phyloP scores from a whole-genome alignment of 2,113 vertebrate species.

The Petroica traversi region DNA sequence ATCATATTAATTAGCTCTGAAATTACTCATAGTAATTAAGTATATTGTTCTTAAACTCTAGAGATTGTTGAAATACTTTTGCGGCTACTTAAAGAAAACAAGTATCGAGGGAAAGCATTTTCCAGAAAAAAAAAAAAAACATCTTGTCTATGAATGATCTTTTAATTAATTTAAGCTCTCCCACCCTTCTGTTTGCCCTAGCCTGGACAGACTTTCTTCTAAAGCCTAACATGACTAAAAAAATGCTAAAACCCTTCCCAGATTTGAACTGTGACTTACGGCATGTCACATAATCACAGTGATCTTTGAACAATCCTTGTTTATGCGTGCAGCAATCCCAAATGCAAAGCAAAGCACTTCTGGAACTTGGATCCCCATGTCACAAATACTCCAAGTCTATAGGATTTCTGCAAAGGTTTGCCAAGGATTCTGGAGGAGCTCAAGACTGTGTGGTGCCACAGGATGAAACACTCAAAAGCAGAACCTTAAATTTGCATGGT shows the following conservation, averaged over 20 bases:
- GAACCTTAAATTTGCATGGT: not conserved
- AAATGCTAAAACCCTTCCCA: not conserved
- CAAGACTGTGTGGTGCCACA: not conserved
- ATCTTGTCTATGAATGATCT: not conserved
- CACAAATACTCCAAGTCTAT: not conserved
- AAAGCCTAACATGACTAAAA: not conserved
- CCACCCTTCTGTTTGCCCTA: not conserved
- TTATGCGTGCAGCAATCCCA: not conserved
- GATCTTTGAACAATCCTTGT: not conserved
- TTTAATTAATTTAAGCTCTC: not conserved
- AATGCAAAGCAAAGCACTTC: not conserved
- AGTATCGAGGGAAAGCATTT: conserved; percentile 40
- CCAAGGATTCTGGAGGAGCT: not conserved
- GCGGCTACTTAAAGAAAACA: conserved; percentile 60
- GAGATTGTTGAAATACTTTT: conserved; percentile 73
- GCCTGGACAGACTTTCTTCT: not conserved
- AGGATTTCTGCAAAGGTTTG: not conserved
- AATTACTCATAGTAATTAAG: conserved; percentile 78
- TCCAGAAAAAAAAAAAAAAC: not conserved
- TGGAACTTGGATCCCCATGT: not conserved
- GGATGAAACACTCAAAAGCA: not conserved
- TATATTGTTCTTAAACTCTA: conserved; percentile 78
- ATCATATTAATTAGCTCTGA: conserved; percentile 76
- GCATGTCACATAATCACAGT: not conserved
- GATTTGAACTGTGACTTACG: not conserved